Conservation (phyloP, 2,888 invertebrate genomes). For the Erebia palarica region DNA sequence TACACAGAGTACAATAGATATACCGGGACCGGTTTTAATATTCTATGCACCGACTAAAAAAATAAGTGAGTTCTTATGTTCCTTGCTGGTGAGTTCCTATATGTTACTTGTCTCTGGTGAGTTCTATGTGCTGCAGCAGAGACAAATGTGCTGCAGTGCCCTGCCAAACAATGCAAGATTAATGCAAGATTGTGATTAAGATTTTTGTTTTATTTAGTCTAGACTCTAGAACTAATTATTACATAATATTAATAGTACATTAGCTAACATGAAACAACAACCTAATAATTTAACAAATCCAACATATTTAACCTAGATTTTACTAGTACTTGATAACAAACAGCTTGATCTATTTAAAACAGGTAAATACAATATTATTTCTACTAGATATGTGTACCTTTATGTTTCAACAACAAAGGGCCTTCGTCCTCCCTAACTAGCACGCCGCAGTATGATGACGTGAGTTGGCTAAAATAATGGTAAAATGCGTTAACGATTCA, state of each 20-base stretch:
- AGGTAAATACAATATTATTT: constrained; percentile 6
- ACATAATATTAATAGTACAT: not conserved
- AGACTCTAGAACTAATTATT: not conserved
- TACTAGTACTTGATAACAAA: not conserved
- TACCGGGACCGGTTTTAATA: too few species aligned
- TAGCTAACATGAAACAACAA: not conserved
- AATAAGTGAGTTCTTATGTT: too few species aligned
- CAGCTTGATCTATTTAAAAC: not conserved
- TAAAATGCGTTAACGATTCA: constrained; percentile 14
- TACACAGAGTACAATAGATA: too few species aligned
- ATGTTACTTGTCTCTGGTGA: too few species aligned
- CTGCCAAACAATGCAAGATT: too few species aligned
- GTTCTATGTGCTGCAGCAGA: too few species aligned
- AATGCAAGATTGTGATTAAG: too few species aligned
- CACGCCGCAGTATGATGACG: constrained; percentile 39
- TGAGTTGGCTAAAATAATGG: constrained; percentile 40
- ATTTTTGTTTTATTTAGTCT: not conserved
- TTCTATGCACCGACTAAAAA: too few species aligned
- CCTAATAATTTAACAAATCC: not conserved
- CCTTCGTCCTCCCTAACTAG: constrained; percentile 1
- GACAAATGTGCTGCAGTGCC: too few species aligned
- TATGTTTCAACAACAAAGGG: constrained; percentile 17
- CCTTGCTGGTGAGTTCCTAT: too few species aligned
- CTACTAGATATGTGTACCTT: not conserved
- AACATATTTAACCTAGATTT: not conserved